Conservation (phyloP, 1,140 invertebrate species). For the Drosophila oshimai region DNA sequence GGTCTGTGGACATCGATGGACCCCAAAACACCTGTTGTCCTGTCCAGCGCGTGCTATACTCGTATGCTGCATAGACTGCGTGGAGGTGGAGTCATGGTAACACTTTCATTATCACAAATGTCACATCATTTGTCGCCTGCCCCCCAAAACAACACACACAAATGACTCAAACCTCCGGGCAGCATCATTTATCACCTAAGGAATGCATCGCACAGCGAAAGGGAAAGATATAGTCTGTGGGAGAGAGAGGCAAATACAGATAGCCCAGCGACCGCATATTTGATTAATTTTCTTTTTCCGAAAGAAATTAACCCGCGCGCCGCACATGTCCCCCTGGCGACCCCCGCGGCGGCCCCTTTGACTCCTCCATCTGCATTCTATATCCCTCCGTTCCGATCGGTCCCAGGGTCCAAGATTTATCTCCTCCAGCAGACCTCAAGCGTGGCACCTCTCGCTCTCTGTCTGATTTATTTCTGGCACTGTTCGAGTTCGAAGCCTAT, state of each 20-base stretch:
- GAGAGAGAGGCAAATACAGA: conserved; percentile 29
- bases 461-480: conserved; percentile 70
- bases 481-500: conserved; percentile 25
- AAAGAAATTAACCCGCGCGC: conserved; percentile 81
- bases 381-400: conserved; percentile 26
- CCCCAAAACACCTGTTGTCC: conserved; percentile 69
- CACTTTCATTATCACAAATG: conserved; percentile 80
- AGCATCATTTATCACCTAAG: conserved; percentile 79
- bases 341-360: conserved; percentile 65
- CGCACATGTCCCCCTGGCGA: conserved; percentile 62
- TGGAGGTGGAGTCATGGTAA: conserved; percentile 39
- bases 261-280: conserved; percentile 56
- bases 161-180: conserved; percentile 26
- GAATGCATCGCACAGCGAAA: conserved; percentile 50
- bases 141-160: conserved; percentile 47
- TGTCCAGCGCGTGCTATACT: conserved; percentile 54
- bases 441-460: conserved; percentile 45
- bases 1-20: conserved; percentile 66
- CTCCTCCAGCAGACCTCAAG: conserved; percentile 64
- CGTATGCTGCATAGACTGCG: conserved; percentile 25
- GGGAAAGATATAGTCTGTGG: not conserved
- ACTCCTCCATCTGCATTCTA: conserved; percentile 44
- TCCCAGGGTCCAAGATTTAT: conserved; percentile 80
- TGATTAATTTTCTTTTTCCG: conserved; percentile 82
- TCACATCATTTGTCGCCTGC: conserved; percentile 81